A percentile compares a stretch with the other conserved stretches of the same genome.
Conservation (phyloP, 1,140 invertebrate species). For the Drosophila micromelanica region DNA sequence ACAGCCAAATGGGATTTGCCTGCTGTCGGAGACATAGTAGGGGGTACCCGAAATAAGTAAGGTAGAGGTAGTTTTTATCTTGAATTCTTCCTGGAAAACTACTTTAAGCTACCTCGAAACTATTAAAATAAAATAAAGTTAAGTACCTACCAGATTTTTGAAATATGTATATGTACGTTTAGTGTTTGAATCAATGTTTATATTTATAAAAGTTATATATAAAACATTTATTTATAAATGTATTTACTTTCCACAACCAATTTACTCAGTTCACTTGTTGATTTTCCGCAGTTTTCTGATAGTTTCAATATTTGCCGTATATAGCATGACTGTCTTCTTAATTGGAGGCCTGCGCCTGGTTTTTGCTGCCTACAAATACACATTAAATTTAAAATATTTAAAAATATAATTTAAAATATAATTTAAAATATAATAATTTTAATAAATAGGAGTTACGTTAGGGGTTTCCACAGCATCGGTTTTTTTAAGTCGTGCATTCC, state of each 20-base stretch:
- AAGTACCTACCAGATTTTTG: too few relatives aligned
- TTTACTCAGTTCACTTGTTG: slow-evolving; percentile 18
- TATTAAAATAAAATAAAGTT: slow-evolving; percentile 11
- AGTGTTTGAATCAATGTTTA: too few relatives aligned
- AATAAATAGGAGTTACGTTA: neutral
- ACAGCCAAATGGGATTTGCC: slow-evolving; percentile 3
- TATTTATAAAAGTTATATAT: too few relatives aligned
- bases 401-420: too few relatives aligned
- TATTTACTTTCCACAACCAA: too few relatives aligned
- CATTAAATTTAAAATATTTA: too few relatives aligned
- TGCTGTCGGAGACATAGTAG: neutral
- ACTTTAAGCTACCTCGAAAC: neutral
- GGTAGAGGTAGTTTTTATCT: neutral
- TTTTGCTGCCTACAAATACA: slow-evolving; percentile 3
- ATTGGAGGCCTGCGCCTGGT: slow-evolving; percentile 3
- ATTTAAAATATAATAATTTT: too few relatives aligned
- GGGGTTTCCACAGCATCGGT: neutral
- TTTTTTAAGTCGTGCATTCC: neutral
- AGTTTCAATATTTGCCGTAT: slow-evolving; percentile 18
- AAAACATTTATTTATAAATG: neutral
- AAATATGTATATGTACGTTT: too few relatives aligned
- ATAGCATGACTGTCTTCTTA: slow-evolving; percentile 20
- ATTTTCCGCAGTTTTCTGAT: slow-evolving; percentile 10
- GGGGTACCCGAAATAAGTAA: neutral
- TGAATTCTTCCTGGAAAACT: slow-evolving; percentile 11